Evolutionary conservation across 2,797 vertebrate genomes (phyloP), one percentile per base, ranked within the genome.

Genomic region (Columba guinea): DNA sequence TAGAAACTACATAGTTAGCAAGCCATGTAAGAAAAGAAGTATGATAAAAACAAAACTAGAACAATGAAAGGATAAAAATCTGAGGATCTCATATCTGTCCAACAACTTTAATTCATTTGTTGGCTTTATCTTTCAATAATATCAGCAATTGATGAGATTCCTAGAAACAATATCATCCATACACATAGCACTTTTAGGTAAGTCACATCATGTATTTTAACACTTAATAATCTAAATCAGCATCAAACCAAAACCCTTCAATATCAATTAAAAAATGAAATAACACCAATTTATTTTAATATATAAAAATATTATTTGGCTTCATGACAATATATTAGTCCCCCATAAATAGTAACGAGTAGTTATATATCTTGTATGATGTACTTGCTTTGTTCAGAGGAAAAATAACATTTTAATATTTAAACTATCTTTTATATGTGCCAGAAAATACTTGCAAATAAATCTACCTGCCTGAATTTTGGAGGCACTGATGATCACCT

Each of bases 1-100:
- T 98, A 98, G 98, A 97, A 98, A 98, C 98, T 96, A 97, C 96
- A 91, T 93, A 95, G 90, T 97, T 98, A 98, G 94, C 75, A 96
- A 97, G 92, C 86, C 93, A 94, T 53, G 26, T 64, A 96, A 88
- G 67, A 95, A 95, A 97, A 96, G 93, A 94, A 94, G 97, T 95
- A 96, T 94, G 84, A 94, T 94, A 97, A 97, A 96, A 93, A 60
- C 73, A 94, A 96, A 97, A 92, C 69, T 86, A 85, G 75, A 75
- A 55, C 9, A 68, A 56, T 63, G 71, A 76, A 83, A 94, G 60
- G 56, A 58, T 87, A 92, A 77, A 73, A 94, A 6, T 9, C 23
- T 85, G 95, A 94, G 71, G 70, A 92, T 97, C 87, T 95, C 87
- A 18, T 91, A 97, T 90, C 52, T 78, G 23, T 75, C 65, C 37